Conservation (phyloP, 2,113 vertebrate genomes). For the Eclectus roratus region DNA sequence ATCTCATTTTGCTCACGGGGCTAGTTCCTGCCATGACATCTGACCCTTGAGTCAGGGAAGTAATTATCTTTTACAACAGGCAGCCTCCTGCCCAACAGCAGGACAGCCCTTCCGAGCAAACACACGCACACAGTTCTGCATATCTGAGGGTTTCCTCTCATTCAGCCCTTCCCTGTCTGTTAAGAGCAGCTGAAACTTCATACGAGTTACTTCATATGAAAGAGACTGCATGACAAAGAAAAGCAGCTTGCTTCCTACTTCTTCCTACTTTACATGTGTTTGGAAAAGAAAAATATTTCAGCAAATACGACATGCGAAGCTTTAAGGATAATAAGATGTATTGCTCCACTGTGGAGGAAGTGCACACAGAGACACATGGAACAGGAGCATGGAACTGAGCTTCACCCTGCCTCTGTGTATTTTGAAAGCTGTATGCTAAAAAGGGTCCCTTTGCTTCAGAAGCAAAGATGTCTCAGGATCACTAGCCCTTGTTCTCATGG, state of each 20-base stretch:
- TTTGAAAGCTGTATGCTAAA: not conserved
- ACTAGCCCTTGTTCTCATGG: not conserved
- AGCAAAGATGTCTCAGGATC: not conserved
- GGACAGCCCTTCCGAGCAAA: not conserved
- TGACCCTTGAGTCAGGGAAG: slow-evolving; percentile 20
- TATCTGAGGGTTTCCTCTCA: not conserved
- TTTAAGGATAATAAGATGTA: not conserved
- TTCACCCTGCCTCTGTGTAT: not conserved
- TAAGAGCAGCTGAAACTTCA: not conserved
- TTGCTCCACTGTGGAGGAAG: not conserved
- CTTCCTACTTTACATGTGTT: not conserved
- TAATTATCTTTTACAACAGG: not conserved
- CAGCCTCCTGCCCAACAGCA: not conserved
- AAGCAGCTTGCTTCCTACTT: not conserved
- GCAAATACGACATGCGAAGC: not conserved
- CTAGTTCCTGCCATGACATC: not conserved
- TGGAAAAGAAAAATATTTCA: not conserved
- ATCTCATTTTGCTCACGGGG: not conserved
- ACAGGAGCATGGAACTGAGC: too few species aligned
- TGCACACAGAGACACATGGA: not conserved
- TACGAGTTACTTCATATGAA: not conserved
- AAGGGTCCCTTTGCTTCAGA: not conserved
- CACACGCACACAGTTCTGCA: rapidly evolving
- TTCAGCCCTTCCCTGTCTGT: not conserved
- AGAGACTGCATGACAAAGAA: not conserved